Conservation (phyloP, 1,140 invertebrate species). For the Zophobas morio region DNA sequence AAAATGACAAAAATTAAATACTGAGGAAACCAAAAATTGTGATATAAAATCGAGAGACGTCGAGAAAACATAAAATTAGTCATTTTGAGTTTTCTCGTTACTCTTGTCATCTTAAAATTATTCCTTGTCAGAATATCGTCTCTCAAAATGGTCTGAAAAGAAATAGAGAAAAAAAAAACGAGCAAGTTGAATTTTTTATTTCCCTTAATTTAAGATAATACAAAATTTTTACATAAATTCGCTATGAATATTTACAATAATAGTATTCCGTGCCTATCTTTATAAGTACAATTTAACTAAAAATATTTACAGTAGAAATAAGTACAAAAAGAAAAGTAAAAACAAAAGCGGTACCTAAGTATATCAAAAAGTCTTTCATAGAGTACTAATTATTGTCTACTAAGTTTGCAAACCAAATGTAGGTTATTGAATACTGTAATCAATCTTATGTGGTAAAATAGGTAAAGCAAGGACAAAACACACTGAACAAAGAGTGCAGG, state of each 20-base stretch:
- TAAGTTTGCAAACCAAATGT: neutral
- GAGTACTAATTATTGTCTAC: slow-evolving; percentile 32
- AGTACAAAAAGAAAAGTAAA: slow-evolving; percentile 7
- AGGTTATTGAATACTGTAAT: slow-evolving; percentile 16
- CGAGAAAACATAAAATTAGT: no score
- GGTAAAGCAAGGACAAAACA: neutral
- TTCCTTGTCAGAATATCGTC: no score
- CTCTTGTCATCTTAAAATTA: no score
- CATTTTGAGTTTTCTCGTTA: no score
- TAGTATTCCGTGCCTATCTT: slow-evolving; percentile 7
- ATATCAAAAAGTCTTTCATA: slow-evolving; percentile 23
- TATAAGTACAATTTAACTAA: slow-evolving; percentile 15
- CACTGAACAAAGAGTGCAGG: slow-evolving; percentile 32
- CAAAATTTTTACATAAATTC: slow-evolving; percentile 41
- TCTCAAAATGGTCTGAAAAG: no score
- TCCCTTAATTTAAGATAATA: slow-evolving; percentile 37
- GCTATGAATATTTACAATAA: slow-evolving; percentile 37
- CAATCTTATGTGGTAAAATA: slow-evolving; percentile 2
- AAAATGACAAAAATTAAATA: no score
- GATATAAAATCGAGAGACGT: no score
- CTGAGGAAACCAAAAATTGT: no score
- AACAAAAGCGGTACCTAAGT: neutral
- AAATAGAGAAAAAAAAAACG: no score
- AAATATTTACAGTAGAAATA: slow-evolving; percentile 37
- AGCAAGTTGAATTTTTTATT: slow-evolving; percentile 20